A percentile compares a stretch with the other conserved stretches of the same genome.
phyloP scores from a whole-genome alignment of 2,888 invertebrate species.

The Eupsilia transversa region DNA sequence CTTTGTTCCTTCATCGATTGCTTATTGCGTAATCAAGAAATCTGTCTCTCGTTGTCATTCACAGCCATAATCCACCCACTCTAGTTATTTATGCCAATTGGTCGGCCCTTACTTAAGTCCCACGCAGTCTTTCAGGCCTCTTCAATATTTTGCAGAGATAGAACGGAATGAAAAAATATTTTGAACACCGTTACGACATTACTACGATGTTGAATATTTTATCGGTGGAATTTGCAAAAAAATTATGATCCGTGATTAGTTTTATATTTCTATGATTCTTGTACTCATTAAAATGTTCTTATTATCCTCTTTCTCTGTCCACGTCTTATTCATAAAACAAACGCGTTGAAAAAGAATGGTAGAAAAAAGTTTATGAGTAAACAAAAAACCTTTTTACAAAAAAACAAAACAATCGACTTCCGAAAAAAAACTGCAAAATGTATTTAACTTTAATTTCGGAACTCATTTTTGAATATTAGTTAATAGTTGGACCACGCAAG shows the following conservation, averaged over 20 bases:
- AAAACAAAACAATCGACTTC: no score
- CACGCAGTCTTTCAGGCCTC: conserved; percentile 23
- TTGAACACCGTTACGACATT: neutral
- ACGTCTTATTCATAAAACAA: neutral
- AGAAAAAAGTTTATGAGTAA: neutral
- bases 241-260: neutral
- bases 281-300: neutral
- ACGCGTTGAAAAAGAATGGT: neutral
- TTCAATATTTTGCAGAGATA: conserved; percentile 17
- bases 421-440: no score
- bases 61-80: conserved; percentile 18
- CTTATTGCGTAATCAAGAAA: conserved; percentile 36
- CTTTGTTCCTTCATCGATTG: conserved; percentile 18
- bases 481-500: no score
- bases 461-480: no score
- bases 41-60: conserved; percentile 35
- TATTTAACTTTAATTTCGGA: no score
- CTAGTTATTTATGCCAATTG: conserved; percentile 18
- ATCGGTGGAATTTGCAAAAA: neutral
- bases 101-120: neutral
- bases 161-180: conserved; percentile 13
- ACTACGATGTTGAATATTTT: neutral
- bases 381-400: neutral
- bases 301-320: neutral
- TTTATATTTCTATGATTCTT: no score